Evolutionary conservation across 2,113 vertebrate species (phyloP), one percentile per base, ranked within the genome.

Genomic region (Microtus ochrogaster): DNA sequence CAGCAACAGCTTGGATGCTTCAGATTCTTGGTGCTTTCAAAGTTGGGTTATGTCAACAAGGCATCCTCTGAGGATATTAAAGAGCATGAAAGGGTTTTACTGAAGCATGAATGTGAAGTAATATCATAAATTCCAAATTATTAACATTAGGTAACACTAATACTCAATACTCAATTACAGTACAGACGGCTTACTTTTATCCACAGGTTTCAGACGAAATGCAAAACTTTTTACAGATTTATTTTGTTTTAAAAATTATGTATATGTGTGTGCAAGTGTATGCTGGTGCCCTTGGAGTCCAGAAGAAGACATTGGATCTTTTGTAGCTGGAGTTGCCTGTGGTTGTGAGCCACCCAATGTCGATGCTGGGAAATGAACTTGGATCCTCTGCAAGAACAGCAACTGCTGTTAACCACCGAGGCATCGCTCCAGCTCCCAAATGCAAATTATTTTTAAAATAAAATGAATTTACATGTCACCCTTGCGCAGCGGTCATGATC

Each of bases 21-120:
- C 77, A 95, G 70, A 96, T 98, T 96, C 97, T 96, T 97, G 58
- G 77, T 73, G 52, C 47, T 94, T 70, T 88, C 47, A 36, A 16
- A 72, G 77, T 73, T 73, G 26, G 97, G 89, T 95, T n/a, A 88
- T 85, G 70, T 96, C 94, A 96, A 97, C 95, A 97, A n/a, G 49
- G 39, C 39, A 11, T 92, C 89, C 85, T 84, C 66, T 77, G 70
- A 44, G 79, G 91, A 76, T 90, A 94, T 87, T 61, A 44, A 79
- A 24, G 19, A 41, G 21, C 22, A 85, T 86, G 44, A 39, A 49
- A 22, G 49, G 65, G 33, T 58, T 94, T 94, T 52, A 77, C 79
- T 89, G 44, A 66, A 73, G 22, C 3, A 6, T 91, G n/a, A 82
- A 92, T 41, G 14, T 2, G 61, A 87, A 10, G 26, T 72, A 87